Evolutionary conservation across 1,140 invertebrate genomes (phyloP).

Genomic region (Wasmannia auropunctata): DNA sequence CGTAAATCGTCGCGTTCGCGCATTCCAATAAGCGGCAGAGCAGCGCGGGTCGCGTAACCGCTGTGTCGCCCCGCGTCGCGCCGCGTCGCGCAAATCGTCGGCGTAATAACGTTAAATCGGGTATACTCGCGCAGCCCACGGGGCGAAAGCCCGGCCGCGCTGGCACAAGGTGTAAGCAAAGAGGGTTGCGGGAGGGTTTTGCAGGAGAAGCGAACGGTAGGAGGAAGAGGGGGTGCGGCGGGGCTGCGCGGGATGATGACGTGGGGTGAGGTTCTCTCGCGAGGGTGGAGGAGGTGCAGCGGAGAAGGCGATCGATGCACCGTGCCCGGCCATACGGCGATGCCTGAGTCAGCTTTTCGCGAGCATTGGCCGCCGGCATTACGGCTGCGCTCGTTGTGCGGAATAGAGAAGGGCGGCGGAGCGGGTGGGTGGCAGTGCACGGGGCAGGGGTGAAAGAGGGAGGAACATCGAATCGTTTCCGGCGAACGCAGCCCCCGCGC

Average conservation of each 20-base stretch:
- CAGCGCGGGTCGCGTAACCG: slow-evolving; percentile 33
- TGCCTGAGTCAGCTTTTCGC: slow-evolving; percentile 76
- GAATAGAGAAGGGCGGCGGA: slow-evolving; percentile 58
- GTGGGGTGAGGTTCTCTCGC: slow-evolving; percentile 50
- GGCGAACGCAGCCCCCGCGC: slow-evolving; percentile 64
- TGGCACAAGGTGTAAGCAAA: slow-evolving; percentile 62
- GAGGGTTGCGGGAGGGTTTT: slow-evolving; percentile 35
- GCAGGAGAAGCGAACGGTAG: not conserved
- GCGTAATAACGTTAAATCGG: slow-evolving; percentile 65
- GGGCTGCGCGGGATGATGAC: not conserved
- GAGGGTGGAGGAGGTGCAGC: slow-evolving; percentile 69
- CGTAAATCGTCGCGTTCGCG: slow-evolving; percentile 43
- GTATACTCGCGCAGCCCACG: slow-evolving; percentile 63
- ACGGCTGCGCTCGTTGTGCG: slow-evolving; percentile 73
- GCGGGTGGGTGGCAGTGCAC: slow-evolving; percentile 7
- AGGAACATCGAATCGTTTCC: slow-evolving; percentile 72
- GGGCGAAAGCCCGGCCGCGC: slow-evolving; percentile 39
- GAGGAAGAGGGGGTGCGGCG: not conserved
- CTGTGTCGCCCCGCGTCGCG: slow-evolving; percentile 11
- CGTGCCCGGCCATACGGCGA: slow-evolving; percentile 71
- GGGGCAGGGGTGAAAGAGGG: slow-evolving; percentile 45
- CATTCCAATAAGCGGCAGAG: slow-evolving; percentile 42
- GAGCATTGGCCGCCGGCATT: slow-evolving; percentile 73
- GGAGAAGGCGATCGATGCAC: slow-evolving; percentile 78
- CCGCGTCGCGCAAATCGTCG: slow-evolving; percentile 44